Percentiles rank a stretch among this genome's conserved stretches.
phyloP scores from a whole-genome alignment of 2,888 invertebrate genomes.

The Mythimna ferrago region DNA sequence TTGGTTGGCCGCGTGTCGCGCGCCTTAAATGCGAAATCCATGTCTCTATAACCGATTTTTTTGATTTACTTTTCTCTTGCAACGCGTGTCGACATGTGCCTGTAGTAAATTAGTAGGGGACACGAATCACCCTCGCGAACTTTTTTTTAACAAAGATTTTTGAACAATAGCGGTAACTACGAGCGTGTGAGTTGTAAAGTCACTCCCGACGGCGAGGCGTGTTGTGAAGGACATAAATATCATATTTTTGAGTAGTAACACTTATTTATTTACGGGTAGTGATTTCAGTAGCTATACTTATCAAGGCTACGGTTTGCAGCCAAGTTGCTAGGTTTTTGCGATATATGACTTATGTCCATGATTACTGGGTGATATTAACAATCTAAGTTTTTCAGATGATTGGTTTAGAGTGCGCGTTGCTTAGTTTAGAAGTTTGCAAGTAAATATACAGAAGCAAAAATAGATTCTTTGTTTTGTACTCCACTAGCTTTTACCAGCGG shows the following conservation, averaged over 20 bases:
- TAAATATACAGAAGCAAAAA: too few species aligned
- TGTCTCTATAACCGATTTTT: conserved; percentile 83
- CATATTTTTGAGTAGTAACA: conserved; percentile 51
- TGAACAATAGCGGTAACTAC: conserved; percentile 89
- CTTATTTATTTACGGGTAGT: conserved; percentile 14
- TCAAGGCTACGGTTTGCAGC: background rate
- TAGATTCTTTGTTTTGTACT: too few species aligned
- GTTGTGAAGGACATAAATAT: conserved; percentile 55
- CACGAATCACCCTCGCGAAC: conserved; percentile 84
- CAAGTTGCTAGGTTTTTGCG: too few species aligned
- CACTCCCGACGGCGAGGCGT: conserved; percentile 81
- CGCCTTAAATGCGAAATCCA: conserved; percentile 85
- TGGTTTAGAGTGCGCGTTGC: too few species aligned
- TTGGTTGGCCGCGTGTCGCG: conserved; percentile 73
- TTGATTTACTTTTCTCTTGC: conserved; percentile 83
- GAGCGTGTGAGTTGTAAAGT: conserved; percentile 86
- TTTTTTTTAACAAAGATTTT: conserved; percentile 86
- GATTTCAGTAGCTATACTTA: background rate
- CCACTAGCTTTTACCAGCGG: too few species aligned
- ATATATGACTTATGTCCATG: too few species aligned
- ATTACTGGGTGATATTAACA: too few species aligned
- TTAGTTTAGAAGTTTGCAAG: too few species aligned
- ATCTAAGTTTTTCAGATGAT: too few species aligned
- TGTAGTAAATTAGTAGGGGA: conserved; percentile 89
- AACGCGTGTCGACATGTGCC: conserved; percentile 90